phyloP scores from a whole-genome alignment of 2,888 invertebrate genomes.

The Hylaea fasciaria region DNA sequence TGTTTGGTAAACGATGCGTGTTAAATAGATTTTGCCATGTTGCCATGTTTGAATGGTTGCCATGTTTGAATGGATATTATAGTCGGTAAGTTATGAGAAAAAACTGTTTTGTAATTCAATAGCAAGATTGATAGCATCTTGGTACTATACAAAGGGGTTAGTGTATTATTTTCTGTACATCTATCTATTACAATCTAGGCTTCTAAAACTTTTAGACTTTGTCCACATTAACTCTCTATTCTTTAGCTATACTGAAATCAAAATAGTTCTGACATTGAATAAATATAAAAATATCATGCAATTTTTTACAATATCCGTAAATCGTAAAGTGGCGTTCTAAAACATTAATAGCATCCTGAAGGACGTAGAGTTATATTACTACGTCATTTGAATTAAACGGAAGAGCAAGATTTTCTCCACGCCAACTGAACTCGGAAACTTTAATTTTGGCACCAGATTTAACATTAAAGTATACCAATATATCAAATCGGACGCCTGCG shows the following conservation, averaged over 20 bases:
- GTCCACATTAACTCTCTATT: no score
- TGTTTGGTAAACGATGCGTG: constrained; percentile 49
- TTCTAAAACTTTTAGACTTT: no score
- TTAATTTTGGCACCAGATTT: constrained; percentile 68
- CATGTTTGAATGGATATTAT: constrained; percentile 26
- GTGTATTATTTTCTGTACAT: neutral
- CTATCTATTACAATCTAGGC: no score
- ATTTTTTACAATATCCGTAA: constrained; percentile 6
- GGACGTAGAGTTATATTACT: neutral
- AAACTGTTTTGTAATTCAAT: constrained; percentile 27
- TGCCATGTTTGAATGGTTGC: constrained; percentile 31
- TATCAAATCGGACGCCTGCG: constrained; percentile 68
- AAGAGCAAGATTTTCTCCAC: constrained; percentile 33
- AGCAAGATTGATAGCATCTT: constrained; percentile 16
- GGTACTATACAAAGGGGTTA: neutral
- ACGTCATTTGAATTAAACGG: constrained; percentile 11
- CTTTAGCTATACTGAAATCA: no score
- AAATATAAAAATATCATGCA: neutral
- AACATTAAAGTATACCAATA: constrained; percentile 74
- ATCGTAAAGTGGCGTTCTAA: constrained; percentile 6
- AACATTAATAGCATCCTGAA: constrained; percentile 5
- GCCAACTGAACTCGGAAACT: constrained; percentile 54
- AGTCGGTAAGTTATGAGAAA: constrained; percentile 25
- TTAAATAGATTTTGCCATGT: constrained; percentile 36
- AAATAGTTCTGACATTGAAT: constrained; percentile 14